phyloP scores from a whole-genome alignment of 1,140 invertebrate species.

The Pseudoatta argentina region DNA sequence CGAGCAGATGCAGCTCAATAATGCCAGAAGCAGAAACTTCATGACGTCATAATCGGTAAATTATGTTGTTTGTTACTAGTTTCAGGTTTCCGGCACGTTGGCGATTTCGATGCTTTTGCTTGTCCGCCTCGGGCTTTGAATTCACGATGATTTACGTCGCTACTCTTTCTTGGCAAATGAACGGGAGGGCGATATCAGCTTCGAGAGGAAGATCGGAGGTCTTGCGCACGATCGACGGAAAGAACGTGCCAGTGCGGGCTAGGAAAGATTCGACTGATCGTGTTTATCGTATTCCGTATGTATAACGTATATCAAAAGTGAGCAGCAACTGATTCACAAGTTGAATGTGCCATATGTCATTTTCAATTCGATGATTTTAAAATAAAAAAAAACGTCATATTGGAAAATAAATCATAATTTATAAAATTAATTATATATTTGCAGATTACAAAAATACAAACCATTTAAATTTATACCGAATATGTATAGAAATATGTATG shows the following conservation, averaged over 20 bases:
- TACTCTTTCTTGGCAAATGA: slow-evolving; percentile 41
- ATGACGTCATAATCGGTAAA: slow-evolving; percentile 77
- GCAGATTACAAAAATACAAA: background rate
- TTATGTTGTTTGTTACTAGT: slow-evolving; percentile 39
- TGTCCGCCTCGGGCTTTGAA: slow-evolving; percentile 45
- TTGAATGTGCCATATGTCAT: background rate
- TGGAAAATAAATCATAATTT: background rate
- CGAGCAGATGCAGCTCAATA: slow-evolving; percentile 73
- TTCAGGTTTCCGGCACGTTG: slow-evolving; percentile 13
- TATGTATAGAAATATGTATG: too few relatives aligned
- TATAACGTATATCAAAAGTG: slow-evolving; percentile 29
- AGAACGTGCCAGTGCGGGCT: background rate
- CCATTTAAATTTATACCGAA: background rate
- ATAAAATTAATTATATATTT: background rate
- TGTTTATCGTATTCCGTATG: slow-evolving; percentile 22
- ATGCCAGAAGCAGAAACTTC: slow-evolving; percentile 76
- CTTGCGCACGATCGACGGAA: slow-evolving; percentile 40
- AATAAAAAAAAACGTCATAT: background rate
- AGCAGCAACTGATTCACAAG: slow-evolving; percentile 17
- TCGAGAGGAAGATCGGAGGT: slow-evolving; percentile 30
- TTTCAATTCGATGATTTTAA: slow-evolving; percentile 5
- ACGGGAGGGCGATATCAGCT: slow-evolving; percentile 28
- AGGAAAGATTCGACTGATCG: slow-evolving; percentile 28
- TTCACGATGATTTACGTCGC: slow-evolving; percentile 59
- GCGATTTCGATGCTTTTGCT: slow-evolving; percentile 6